Base-by-base conservation (phyloP, 2,113 vertebrate species). In the Ifrita kowaldi region DNA sequence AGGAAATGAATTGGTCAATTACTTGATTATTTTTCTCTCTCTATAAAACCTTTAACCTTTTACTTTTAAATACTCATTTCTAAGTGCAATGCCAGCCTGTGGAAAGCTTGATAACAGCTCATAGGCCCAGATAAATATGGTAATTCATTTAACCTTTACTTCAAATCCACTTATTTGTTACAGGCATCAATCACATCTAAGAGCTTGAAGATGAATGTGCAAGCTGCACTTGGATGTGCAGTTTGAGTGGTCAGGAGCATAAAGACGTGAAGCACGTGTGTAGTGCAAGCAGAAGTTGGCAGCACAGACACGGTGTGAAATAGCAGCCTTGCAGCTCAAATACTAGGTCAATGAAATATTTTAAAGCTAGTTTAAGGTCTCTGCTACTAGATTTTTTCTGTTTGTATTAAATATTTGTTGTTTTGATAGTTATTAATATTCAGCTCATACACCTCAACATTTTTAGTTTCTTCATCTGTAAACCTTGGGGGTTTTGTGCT, bases 111-210 rank as follows among this genome's bases (percentile, higher is more conserved):
- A 57, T 65, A 91, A 65, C 24, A 75, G n/a, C 53, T 87, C 41
- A 33, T 22, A 64, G 50, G 47, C 27, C 52, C 44, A 94, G 63
- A 91, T 70, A 90, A 88, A 83, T 77, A 70, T 28, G 50, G 23
- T 84, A 88, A 95, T 80, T 80, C 21, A 63, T 83, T 94, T 96
- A 94, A 80, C 64, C 59, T 93, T 92, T 77, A 32, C 69, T 86
- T 89, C 57, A 83, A 67, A 89, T 59, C 56, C 42, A 75, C 77
- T 89, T 89, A 68, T 37, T 92, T 89, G 23, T 53, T 82, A 62
- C 55, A 62, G 65, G 69, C 33, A 71, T 33, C 60, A 52, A 32
- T 67, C 65, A 32, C 1, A 3, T 57, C 35, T 74, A 74, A 90
- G 83, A 90, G 33, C 50, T 89, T 91, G 82, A 84, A 68, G 73